Base-by-base conservation (phyloP, 1,140 invertebrate species). In the Magallana angulata region DNA sequence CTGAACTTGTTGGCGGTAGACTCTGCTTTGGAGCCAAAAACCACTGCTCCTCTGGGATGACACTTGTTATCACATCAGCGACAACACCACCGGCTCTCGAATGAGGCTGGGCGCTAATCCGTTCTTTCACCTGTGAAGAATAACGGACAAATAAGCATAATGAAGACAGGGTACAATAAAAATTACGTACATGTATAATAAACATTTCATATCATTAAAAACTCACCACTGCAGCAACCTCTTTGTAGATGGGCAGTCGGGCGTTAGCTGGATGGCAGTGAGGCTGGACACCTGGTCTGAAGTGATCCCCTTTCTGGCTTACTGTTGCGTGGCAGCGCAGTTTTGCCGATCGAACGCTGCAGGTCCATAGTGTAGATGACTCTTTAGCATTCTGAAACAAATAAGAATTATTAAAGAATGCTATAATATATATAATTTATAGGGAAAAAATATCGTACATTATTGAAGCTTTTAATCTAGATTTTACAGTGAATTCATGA, bases 331-430 rank as follows among this genome's bases (percentile, higher is more conserved):
- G 85, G 16, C 85, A 86, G 18, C 68, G 57, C 24, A 86, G 2
- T 56, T 81, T 81, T 4, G 56, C 30, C 36, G 85, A 86, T 16
- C 85, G 9, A 4, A 82, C 76, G 80, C 85, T 86, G 58, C 76
- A 86, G 36, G 71, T 86, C 85, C 85, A 86, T 24, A 86, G 85
- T 16, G 76, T 86, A 9, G 85, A 86, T 16, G 71, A 80, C 76
- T 86, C 82, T 58, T 82, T 82, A 76, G n/a, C 58, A 30, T 62
- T 81, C 85, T 86, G 58, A 80, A 86, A 76, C 18, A 76, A 57
- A 30, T 58, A 16, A 59, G 80, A 57, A 16, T 56, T 56, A 85
- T 16, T 71, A 57, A 56, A 64, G 7, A n/a, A 30, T 18, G 24
- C 24, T 24, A 24, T 24, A 1, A 24, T 24, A 24, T 24, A 24